Conservation (phyloP, 2,797 vertebrate genomes). For the Phylloscopus collybita region DNA sequence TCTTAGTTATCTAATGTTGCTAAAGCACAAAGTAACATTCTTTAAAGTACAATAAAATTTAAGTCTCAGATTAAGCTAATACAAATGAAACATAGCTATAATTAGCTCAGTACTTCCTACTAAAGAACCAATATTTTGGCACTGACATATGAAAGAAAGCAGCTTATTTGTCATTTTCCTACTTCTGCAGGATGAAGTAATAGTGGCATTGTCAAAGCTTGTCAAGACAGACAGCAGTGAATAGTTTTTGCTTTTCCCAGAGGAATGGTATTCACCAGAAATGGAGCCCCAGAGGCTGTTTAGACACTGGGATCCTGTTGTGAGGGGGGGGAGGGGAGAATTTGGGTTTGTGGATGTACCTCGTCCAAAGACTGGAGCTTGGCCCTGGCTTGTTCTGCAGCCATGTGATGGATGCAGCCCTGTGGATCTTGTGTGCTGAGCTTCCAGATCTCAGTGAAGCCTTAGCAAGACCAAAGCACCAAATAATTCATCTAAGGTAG, state of each 20-base stretch:
- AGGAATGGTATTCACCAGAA: neutral
- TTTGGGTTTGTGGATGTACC: neutral
- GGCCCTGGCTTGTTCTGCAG: neutral
- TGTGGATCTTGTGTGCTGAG: neutral
- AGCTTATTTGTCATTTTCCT: neutral
- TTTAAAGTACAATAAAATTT: neutral
- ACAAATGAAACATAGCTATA: neutral
- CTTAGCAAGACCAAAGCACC: neutral
- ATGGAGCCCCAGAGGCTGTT: neutral
- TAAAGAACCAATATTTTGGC: neutral
- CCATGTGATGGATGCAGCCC: fast-evolving
- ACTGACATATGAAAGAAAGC: neutral
- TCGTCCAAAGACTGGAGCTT: neutral
- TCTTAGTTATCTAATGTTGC: neutral
- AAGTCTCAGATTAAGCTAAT: neutral
- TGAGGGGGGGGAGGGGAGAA: neutral
- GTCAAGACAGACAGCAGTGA: neutral
- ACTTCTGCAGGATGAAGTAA: neutral
- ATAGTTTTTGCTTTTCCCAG: neutral
- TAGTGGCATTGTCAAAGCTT: neutral
- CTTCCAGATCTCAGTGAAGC: neutral
- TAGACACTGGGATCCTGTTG: neutral
- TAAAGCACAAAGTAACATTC: neutral
- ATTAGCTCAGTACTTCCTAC: neutral
- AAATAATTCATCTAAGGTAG: neutral